phyloP scores from a whole-genome alignment of 2,888 invertebrate species.

The Hydriomena furcata region DNA sequence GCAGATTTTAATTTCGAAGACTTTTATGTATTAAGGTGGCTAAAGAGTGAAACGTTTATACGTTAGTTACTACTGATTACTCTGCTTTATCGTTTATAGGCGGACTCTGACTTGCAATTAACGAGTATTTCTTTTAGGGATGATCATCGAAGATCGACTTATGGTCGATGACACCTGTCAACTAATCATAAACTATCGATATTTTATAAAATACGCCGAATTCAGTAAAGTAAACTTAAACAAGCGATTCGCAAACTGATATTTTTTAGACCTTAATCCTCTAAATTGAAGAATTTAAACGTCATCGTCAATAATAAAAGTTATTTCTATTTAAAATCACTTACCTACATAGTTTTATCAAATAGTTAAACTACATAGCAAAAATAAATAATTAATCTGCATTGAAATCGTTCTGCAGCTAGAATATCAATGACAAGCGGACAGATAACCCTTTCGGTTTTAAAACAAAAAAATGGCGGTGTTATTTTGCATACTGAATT shows the following conservation, averaged over 20 bases:
- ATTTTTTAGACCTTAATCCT: too few relatives aligned
- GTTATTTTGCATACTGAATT: background rate
- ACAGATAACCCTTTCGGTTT: background rate
- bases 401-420: background rate
- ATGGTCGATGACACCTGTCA: constrained; percentile 5
- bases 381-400: background rate
- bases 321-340: too few relatives aligned
- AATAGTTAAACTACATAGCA: too few relatives aligned
- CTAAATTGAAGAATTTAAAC: too few relatives aligned
- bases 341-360: too few relatives aligned
- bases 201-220: background rate
- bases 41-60: constrained; percentile 12
- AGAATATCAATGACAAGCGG: background rate
- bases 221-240: too few relatives aligned
- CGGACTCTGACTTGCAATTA: constrained; percentile 68
- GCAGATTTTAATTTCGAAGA: too few relatives aligned
- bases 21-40: too few relatives aligned
- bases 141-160: constrained; percentile 18
- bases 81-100: constrained; percentile 73
- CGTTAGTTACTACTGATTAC: background rate
- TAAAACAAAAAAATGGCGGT: background rate
- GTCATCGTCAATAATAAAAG: too few relatives aligned
- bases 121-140: constrained; percentile 52
- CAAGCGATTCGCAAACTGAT: too few relatives aligned
- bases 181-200: background rate